Percentiles rank a stretch among this genome's conserved stretches.
phyloP scores from a whole-genome alignment of 2,888 invertebrate species.

The Bruchidius siliquastri region DNA sequence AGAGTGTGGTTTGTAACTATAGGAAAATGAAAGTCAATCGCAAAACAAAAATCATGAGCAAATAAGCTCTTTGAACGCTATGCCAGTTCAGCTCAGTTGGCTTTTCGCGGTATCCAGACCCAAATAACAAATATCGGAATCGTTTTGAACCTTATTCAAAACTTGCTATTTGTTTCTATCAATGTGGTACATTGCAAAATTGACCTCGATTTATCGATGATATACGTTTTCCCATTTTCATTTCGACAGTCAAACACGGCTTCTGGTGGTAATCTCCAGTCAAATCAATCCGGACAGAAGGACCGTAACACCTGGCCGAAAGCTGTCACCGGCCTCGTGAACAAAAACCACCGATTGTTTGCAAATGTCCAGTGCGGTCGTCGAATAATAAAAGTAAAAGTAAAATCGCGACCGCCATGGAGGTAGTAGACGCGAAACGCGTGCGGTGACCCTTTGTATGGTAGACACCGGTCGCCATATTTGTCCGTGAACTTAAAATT shows the following conservation, averaged over 20 bases:
- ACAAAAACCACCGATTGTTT: neutral
- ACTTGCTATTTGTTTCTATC: no score
- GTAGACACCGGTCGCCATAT: neutral
- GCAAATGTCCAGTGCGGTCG: neutral
- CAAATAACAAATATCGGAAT: no score
- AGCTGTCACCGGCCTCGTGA: neutral
- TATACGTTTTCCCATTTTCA: neutral
- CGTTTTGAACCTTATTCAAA: no score
- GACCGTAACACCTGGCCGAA: neutral
- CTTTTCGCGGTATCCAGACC: no score
- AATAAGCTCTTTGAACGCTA: no score
- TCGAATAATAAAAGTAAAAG: neutral
- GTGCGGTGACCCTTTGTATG: neutral
- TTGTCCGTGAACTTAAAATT: neutral
- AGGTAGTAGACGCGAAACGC: no score
- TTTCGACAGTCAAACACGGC: neutral
- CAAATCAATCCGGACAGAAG: neutral
- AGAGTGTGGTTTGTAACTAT: no score
- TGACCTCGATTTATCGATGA: no score
- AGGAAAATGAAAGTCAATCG: no score
- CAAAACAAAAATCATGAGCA: no score
- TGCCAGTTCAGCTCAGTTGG: no score
- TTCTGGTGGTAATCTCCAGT: neutral
- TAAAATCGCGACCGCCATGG: neutral
- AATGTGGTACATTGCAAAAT: no score